Evolutionary conservation across 1,140 invertebrate genomes (phyloP).

Genomic region (Saccostrea echinata): DNA sequence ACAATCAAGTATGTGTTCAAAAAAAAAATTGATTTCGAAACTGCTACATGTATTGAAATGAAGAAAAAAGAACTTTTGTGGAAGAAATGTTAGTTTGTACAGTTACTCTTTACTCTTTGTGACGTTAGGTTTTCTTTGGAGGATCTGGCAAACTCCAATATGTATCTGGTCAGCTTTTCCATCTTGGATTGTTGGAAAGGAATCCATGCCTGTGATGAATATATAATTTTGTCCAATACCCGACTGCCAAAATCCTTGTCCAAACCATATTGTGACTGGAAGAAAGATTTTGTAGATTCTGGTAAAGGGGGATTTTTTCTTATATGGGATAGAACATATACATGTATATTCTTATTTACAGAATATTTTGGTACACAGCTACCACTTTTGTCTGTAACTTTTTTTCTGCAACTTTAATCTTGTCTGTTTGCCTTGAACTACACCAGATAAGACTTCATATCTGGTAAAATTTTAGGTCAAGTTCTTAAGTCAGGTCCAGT

Average conservation of each 20-base stretch:
- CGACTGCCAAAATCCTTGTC: conserved; percentile 46
- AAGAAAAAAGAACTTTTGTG: too few species aligned
- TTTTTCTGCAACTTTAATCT: too few species aligned
- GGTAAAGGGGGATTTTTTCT: neutral
- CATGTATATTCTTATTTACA: neutral
- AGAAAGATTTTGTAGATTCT: conserved; percentile 35
- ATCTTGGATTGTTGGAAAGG: neutral
- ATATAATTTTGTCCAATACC: conserved; percentile 45
- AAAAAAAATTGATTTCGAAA: neutral
- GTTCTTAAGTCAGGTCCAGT: too few species aligned
- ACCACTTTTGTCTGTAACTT: neutral
- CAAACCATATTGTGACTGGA: conserved; percentile 53
- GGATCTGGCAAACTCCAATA: neutral
- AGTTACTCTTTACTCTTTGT: neutral
- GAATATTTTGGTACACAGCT: conserved; percentile 7
- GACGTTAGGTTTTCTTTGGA: neutral
- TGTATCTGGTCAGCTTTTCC: conserved; percentile 3
- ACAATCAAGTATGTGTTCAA: neutral
- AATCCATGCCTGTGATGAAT: neutral
- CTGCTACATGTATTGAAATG: too few species aligned
- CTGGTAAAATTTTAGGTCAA: neutral
- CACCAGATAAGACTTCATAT: too few species aligned
- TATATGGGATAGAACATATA: too few species aligned
- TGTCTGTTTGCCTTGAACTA: too few species aligned
- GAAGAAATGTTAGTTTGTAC: too few species aligned